These are phyloP conservation scores for Spilarctia lutea DNA, from an alignment of 2,888 invertebrate genomes.

Conservation along the genomic window DNA sequence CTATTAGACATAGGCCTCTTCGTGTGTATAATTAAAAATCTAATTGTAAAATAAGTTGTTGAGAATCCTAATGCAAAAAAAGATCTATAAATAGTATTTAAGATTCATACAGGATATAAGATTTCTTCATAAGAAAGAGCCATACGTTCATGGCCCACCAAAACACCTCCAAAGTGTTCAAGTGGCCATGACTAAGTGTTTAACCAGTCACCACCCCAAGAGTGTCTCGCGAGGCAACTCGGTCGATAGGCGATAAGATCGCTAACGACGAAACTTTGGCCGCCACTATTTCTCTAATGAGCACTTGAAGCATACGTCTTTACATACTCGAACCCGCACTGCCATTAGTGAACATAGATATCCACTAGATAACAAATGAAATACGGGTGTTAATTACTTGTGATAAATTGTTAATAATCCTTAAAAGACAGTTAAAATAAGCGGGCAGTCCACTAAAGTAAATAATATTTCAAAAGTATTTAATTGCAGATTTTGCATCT, in stretches of 20 bases:
- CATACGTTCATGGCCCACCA: background rate
- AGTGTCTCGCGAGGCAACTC: background rate
- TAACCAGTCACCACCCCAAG: background rate
- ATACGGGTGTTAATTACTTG: background rate
- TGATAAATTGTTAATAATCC: background rate
- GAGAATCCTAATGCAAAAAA: no score
- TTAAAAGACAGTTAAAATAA: no score
- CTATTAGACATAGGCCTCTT: no score
- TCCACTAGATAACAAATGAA: conserved; percentile 27
- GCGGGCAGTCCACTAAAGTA: background rate
- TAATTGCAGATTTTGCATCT: no score
- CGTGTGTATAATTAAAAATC: no score
- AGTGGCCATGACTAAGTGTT: conserved; percentile 6
- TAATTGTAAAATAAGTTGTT: no score
- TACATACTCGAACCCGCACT: conserved; percentile 9
- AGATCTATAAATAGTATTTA: background rate
- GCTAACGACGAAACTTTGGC: conserved; percentile 35
- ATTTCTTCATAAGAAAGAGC: background rate
- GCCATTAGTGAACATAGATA: background rate
- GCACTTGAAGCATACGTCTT: conserved; percentile 26
- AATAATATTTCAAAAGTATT: no score
- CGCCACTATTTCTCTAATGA: conserved; percentile 44
- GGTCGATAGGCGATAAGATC: conserved; percentile 33
- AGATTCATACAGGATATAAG: background rate
- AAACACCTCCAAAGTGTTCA: background rate